These are phyloP conservation scores for Kryphioiulus occultus DNA, from an alignment of 2,888 invertebrate species.

Conservation along the genomic window DNA sequence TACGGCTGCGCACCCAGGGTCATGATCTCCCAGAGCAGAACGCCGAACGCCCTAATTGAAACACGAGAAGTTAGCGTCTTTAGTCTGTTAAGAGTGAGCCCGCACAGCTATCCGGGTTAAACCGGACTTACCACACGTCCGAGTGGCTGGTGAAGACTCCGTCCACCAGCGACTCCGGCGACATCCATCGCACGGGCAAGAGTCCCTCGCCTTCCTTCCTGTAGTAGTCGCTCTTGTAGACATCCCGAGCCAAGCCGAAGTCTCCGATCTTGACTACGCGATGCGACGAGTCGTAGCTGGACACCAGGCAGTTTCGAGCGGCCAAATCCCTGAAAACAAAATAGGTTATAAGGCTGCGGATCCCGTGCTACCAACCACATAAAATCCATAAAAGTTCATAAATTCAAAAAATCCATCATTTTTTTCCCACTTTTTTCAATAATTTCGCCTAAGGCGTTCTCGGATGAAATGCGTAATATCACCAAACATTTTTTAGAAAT, in stretches of 20 bases:
- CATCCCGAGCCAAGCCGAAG: conserved; percentile 94
- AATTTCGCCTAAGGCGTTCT: too few relatives aligned
- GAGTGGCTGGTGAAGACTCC: conserved; percentile 96
- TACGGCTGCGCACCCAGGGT: conserved; percentile 98
- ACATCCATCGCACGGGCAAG: conserved; percentile 95
- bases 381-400: conserved; percentile 74
- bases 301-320: conserved; percentile 93
- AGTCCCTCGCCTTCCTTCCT: conserved; percentile 89
- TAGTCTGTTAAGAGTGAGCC: too few relatives aligned
- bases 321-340: conserved; percentile 87
- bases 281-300: conserved; percentile 70
- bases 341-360: too few relatives aligned
- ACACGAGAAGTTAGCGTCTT: not conserved
- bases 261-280: conserved; percentile 97
- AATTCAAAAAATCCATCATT: too few relatives aligned
- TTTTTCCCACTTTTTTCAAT: too few relatives aligned
- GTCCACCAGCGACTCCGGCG: conserved; percentile 94
- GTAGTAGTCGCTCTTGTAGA: conserved; percentile 84
- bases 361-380: conserved; percentile 97
- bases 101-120: too few relatives aligned
- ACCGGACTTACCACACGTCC: conserved; percentile 85
- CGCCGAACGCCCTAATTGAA: conserved; percentile 65
- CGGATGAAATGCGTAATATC: too few relatives aligned
- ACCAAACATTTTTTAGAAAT: too few relatives aligned
- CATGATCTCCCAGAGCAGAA: conserved; percentile 96